Base-by-base conservation (phyloP, 2,113 vertebrate species). In the Acinonyx jubatus region DNA sequence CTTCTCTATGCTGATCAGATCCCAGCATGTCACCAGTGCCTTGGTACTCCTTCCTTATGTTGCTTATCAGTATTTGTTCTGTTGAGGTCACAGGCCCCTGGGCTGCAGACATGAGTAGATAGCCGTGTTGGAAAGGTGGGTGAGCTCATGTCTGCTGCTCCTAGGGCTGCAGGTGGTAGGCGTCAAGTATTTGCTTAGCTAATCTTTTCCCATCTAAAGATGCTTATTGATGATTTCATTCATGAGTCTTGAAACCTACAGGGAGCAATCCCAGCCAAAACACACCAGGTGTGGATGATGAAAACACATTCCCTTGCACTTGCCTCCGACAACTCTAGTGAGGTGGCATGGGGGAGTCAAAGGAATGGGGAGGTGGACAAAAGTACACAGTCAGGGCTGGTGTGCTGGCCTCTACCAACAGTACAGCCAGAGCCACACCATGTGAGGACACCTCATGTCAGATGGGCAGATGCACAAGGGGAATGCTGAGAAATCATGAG, bases 141-240 rank as follows among this genome's bases (percentile, higher is more conserved):
- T 97, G 97, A 97, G 92, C 96, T 98, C 95, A 97, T 5, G 83
- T 96, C 96, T 93, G 52, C 45, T 11, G 5, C 29, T 65, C 21
- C 27, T 2, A 15, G 57, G 48, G 50, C 41, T 63, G 66, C 18
- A 29, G 89, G 84, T 93, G 52, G 84, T 94, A 96, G 95, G 87
- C n/a, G 66, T n/a, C 33, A 55, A 76, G 50, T 85, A 81, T 96
- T 96, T 92, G 88, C 90, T 96, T 88, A 92, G 95, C 87, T 92
- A 83, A 96, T 96, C 94, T 84, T 92, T 94, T 21, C 48, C 31
- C 66, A 61, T 97, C 87, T 97, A 48, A 91, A 93, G 76, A 71
- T 90, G 76, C 57, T 66, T 85, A 76, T 68, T 97, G 89, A 61
- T 92, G 97, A 97, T 73, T 97, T 98, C 92, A 95, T 38, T 80